Evolutionary conservation across 2,888 invertebrate genomes (phyloP), one percentile per base, ranked within the genome.

Genomic region (Xylocampa areola): DNA sequence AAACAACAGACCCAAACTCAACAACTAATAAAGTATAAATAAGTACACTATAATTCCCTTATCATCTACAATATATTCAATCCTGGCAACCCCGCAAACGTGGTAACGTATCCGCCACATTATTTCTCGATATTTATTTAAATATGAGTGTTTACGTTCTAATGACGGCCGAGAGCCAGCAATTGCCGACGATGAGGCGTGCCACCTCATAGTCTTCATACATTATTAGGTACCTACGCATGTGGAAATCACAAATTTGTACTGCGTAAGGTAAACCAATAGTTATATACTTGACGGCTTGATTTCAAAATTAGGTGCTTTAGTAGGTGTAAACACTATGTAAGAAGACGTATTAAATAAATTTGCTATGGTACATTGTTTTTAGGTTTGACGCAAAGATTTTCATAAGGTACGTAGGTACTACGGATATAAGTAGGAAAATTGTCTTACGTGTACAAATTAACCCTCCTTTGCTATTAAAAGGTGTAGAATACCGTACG

Each of bases 61-160:
- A 16, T 1, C 17, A 2, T 2, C 7, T n/a, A 4, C n/a, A 21
- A 25, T 0, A 27, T 45, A 35, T 44, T 50, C 25, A 35, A 29
- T 25, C 8, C 50, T 80, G 67, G 86, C 84, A 87, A 84, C 81
- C 78, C 80, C 16, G 54, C 49, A 73, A 75, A 80, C 67, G 77
- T 82, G 62, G 84, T 80, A 80, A 82, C 64, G 63, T 79, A 82
- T 73, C 77, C 69, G 70, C 65, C 63, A 74, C 66, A 65, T 79
- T 83, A 83, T 76, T 67, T 68, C 72, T 57, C 64, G 79, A 81
- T 86, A 88, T 89, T 88, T 89, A 88, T 88, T 82, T 84, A 87
- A 86, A 86, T 82, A 84, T 79, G 67, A 80, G 86, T 87, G 80
- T 88, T 89, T 86, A 86, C 76, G 74, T 71, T 80, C 73, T 88